Evolutionary conservation across 2,113 vertebrate species (phyloP), one percentile per base, ranked within the genome.

Genomic region (Elachura formosa): DNA sequence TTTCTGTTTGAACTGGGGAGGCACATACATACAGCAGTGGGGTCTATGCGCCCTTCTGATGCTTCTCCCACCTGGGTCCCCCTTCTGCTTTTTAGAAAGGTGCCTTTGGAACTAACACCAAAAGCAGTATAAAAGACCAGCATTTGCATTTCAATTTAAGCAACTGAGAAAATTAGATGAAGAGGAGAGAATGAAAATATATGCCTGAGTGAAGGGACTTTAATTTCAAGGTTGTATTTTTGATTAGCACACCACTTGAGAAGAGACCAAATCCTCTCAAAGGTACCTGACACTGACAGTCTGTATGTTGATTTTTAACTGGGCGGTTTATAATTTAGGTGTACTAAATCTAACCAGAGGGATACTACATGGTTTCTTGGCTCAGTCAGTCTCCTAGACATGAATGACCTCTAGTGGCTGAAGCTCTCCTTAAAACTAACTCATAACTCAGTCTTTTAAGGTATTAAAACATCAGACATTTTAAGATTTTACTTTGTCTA

Each of bases 331-430:
- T 94, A 31, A 52, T 80, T 74, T 43, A 51, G 24, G 25, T 52
- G 38, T 23, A 17, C 25, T 87, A 84, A 78, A 90, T 90, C 64
- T 75, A 80, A 63, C 3, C 51, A 78, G 43, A 67, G 7, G 5
- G 6, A 48, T 45, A 36, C 10, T 68, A 26, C 41, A 12, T 1
- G 0, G 29, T 49, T 41, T 63, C 48, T 77, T 83, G 74, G 52
- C 46, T 68, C 14, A 73, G 33, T 9, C 16, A 41, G 79, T 94
- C 63, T 92, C 84, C 84, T 93, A 87, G 87, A 59, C 90, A 1
- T 68, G 79, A 94, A 95, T 92, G 96, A 89, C 96, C 96, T 96
- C 97, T 98, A 96, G 96, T 96, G 97, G 96, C 82, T 81, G 72
- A 59, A 56, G 29, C 45, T 83, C 28, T 94, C 41, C 41, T 54